Conservation (phyloP, 2,888 invertebrate species). For the Drosophila limbata region DNA sequence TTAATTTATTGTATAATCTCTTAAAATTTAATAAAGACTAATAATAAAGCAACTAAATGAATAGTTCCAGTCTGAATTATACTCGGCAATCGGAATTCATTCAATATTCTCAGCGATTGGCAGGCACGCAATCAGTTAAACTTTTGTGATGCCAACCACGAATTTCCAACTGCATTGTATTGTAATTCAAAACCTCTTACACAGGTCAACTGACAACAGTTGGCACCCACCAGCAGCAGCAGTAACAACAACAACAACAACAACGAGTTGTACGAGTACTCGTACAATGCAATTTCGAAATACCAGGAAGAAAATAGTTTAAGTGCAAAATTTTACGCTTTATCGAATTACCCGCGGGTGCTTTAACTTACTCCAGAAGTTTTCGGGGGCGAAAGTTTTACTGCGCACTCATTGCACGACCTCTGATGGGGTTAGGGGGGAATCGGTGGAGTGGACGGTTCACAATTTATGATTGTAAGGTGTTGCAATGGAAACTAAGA, state of each 20-base stretch:
- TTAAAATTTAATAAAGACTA: too few species aligned
- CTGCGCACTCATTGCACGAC: conserved; percentile 42
- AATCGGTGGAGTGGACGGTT: background rate
- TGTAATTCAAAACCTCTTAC: conserved; percentile 60
- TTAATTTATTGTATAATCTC: too few species aligned
- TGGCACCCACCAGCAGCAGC: conserved; percentile 36
- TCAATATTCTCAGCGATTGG: conserved; percentile 31
- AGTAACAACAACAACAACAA: conserved; percentile 41
- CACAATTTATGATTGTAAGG: conserved; percentile 77
- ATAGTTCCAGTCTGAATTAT: too few species aligned
- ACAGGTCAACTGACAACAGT: conserved; percentile 69
- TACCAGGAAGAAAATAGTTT: conserved; percentile 76
- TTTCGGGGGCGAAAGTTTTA: conserved; percentile 63
- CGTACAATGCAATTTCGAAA: conserved; percentile 65
- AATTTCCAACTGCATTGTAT: conserved; percentile 49
- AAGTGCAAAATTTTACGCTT: conserved; percentile 84
- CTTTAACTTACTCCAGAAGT: conserved; percentile 74
- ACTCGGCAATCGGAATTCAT: conserved; percentile 19
- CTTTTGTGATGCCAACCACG: conserved; percentile 32
- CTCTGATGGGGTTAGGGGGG: conserved; percentile 9
- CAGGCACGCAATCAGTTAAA: conserved; percentile 54
- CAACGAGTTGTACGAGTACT: conserved; percentile 52
- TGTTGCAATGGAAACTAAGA: conserved; percentile 76
- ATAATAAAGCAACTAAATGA: too few species aligned
- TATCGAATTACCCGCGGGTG: conserved; percentile 84